These are phyloP conservation scores for Cryptoprocta ferox DNA, from an alignment of 2,797 vertebrate genomes.

Conservation along the genomic window DNA sequence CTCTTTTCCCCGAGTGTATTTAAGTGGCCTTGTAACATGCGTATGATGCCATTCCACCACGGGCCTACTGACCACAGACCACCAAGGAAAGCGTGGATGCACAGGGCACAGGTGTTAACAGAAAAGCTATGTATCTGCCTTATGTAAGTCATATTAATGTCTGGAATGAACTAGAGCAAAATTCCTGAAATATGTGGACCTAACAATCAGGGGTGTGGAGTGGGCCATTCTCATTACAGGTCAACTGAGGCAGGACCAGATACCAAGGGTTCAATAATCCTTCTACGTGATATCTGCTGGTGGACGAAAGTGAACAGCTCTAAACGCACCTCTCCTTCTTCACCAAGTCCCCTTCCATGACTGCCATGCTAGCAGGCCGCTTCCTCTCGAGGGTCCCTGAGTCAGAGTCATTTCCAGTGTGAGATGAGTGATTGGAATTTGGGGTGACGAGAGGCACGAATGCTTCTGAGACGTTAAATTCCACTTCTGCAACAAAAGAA, in stretches of 20 bases:
- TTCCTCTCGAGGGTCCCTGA: conserved; percentile 93
- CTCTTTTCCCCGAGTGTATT: not conserved
- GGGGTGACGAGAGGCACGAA: conserved; percentile 92
- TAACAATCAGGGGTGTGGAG: conserved; percentile 37
- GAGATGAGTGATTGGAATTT: conserved; percentile 92
- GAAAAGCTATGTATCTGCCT: conserved; percentile 5
- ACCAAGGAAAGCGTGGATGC: conserved; percentile 27
- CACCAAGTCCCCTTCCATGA: conserved; percentile 91
- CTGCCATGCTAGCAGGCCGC: conserved; percentile 94
- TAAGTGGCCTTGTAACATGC: not conserved
- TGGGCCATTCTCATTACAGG: conserved; percentile 70
- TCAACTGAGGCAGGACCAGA: conserved; percentile 66
- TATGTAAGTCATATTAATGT: conserved; percentile 33
- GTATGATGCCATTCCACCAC: not conserved
- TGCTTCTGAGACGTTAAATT: conserved; percentile 97
- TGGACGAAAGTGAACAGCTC: not conserved
- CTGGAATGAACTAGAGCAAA: conserved; percentile 33
- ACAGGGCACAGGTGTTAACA: not conserved
- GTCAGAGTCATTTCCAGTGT: conserved; percentile 91
- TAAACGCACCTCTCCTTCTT: conserved; percentile 94
- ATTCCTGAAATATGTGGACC: conserved; percentile 40
- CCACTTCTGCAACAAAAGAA: conserved; percentile 90
- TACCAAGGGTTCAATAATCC: accelerated
- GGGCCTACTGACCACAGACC: conserved; percentile 22
- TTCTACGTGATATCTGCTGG: accelerated